These are phyloP conservation scores for Drosophila willistoni DNA, from an alignment of 1,140 invertebrate genomes.

Conservation along the genomic window DNA sequence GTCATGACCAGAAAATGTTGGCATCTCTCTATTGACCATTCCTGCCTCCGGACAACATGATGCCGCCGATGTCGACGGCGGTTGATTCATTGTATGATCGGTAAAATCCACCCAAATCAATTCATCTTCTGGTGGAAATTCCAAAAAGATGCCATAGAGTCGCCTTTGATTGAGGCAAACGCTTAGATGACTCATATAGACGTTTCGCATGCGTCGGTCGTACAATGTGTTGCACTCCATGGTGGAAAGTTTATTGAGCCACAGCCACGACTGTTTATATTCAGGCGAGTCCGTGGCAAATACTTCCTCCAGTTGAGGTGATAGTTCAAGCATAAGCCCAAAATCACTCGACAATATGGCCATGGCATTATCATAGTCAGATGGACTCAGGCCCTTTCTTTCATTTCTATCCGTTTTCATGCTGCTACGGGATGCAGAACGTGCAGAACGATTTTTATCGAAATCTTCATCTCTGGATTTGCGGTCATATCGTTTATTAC, in stretches of 20 bases:
- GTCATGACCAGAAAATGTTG: too few relatives aligned
- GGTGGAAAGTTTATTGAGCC: slow-evolving; percentile 54
- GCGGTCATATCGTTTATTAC: too few relatives aligned
- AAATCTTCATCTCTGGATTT: too few relatives aligned
- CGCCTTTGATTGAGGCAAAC: slow-evolving; percentile 54
- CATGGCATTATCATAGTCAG: neutral
- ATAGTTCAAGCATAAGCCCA: slow-evolving; percentile 31
- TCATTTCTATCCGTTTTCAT: neutral
- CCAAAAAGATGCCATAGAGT: slow-evolving; percentile 46
- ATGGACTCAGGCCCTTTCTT: neutral
- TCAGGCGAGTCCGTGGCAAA: slow-evolving; percentile 44
- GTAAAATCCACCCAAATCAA: slow-evolving; percentile 51
- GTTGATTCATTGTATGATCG: slow-evolving; percentile 14
- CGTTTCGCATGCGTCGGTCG: slow-evolving; percentile 57
- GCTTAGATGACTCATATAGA: slow-evolving; percentile 67
- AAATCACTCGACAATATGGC: slow-evolving; percentile 45
- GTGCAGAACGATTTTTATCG: too few relatives aligned
- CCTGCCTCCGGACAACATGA: too few relatives aligned
- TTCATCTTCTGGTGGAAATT: slow-evolving; percentile 30
- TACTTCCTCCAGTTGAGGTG: slow-evolving; percentile 40
- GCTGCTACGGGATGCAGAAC: too few relatives aligned
- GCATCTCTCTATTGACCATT: neutral
- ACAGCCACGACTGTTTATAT: slow-evolving; percentile 29
- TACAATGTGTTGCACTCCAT: slow-evolving; percentile 34
- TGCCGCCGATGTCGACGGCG: neutral